phyloP scores from a whole-genome alignment of 1,140 invertebrate genomes.

The Camponotus floridanus region DNA sequence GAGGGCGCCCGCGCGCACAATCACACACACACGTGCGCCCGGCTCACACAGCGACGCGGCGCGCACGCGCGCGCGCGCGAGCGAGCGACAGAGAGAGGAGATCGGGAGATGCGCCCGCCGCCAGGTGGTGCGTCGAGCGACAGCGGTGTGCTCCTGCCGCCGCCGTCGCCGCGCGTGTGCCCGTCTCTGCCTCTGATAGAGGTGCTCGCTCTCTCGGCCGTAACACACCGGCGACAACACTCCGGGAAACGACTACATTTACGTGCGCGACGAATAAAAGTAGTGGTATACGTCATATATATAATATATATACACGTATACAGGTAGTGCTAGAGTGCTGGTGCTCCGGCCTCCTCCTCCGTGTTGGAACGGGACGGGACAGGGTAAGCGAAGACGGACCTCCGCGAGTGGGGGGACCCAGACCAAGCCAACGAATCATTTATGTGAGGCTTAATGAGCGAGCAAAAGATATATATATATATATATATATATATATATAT shows the following conservation, averaged over 20 bases:
- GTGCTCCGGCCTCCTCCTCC: conserved; percentile 29
- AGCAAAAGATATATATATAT: conserved; percentile 4
- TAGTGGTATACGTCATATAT: neutral
- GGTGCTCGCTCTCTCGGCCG: conserved; percentile 37
- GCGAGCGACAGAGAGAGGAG: neutral
- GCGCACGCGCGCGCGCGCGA: neutral
- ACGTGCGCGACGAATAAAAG: conserved; percentile 6
- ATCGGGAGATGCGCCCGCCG: conserved; percentile 71
- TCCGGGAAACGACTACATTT: conserved; percentile 50
- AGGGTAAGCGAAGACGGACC: conserved; percentile 66
- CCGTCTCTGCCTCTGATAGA: conserved; percentile 35
- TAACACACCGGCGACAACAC: conserved; percentile 45
- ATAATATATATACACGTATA: neutral
- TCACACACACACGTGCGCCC: neutral
- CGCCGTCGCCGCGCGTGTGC: conserved; percentile 66
- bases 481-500: too few species aligned
- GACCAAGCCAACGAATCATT: neutral
- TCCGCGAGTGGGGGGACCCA: conserved; percentile 46
- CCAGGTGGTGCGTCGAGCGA: conserved; percentile 72
- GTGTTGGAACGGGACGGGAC: conserved; percentile 62
- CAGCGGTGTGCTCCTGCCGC: conserved; percentile 65
- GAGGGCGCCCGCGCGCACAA: neutral
- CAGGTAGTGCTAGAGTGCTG: conserved; percentile 37
- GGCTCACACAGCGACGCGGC: neutral
- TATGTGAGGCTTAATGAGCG: neutral